A percentile compares a stretch with the other conserved stretches of the same genome.
Evolutionary conservation across 2,113 vertebrate species (phyloP).

Genomic region (Phalacrocorax aristotelis): DNA sequence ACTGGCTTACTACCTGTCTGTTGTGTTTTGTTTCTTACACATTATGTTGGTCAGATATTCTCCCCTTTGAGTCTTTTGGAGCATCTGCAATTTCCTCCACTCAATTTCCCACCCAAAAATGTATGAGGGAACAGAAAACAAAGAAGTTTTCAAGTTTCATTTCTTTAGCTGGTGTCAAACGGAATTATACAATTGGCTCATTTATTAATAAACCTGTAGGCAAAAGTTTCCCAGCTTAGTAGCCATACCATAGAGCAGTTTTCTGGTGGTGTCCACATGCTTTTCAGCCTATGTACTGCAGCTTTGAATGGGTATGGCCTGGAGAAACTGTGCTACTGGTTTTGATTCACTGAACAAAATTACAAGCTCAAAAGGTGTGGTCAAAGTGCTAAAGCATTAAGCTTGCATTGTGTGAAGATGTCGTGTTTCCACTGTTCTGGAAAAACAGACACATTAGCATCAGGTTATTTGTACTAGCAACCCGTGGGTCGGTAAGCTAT

Average conservation of each 20-base stretch:
- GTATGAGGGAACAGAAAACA: neutral
- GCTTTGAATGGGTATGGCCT: neutral
- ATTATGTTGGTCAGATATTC: neutral
- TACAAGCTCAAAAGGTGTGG: neutral
- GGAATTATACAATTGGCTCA: neutral
- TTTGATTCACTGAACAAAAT: neutral
- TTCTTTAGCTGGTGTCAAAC: neutral
- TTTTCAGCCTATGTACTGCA: neutral
- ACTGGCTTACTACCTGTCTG: neutral
- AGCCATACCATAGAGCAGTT: neutral
- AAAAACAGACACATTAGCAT: neutral
- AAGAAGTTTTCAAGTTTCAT: neutral
- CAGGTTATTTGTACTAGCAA: neutral
- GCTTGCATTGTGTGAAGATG: neutral
- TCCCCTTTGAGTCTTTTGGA: neutral
- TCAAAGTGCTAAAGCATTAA: neutral
- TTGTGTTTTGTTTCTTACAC: neutral
- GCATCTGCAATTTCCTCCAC: neutral
- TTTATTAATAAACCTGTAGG: neutral
- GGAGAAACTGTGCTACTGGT: neutral
- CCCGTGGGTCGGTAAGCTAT: rapidly evolving
- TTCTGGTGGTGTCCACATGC: neutral
- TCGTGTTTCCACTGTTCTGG: neutral
- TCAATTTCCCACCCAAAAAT: neutral
- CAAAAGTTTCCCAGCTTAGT: neutral